Conservation (phyloP, 1,140 invertebrate species). For the Sarcophaga peregrina region DNA sequence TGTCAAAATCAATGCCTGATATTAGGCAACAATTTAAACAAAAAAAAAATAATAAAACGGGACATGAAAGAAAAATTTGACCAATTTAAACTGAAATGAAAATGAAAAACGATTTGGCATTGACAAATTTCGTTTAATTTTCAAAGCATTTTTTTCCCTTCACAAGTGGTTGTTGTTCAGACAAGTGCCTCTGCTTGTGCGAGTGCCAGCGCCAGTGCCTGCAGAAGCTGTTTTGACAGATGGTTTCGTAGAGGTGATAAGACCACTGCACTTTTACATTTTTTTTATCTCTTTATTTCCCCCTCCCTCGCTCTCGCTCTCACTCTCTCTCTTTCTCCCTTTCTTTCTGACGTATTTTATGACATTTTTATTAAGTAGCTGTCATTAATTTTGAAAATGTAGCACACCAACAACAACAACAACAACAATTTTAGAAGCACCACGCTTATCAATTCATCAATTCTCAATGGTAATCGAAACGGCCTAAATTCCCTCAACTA, state of each 20-base stretch:
- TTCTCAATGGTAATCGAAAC: not conserved
- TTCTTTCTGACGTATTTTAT: not conserved
- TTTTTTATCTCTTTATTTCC: no score
- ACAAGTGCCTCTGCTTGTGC: not conserved
- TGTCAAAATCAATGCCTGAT: no score
- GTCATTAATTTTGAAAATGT: slow-evolving; percentile 19
- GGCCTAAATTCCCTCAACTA: not conserved
- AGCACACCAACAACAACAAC: not conserved
- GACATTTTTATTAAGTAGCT: slow-evolving; percentile 10
- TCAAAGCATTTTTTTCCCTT: not conserved
- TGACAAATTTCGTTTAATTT: slow-evolving; percentile 25
- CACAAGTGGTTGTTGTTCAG: not conserved
- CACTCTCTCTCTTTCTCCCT: not conserved
- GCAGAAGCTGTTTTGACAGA: no score
- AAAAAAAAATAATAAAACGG: not conserved
- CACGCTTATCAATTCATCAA: slow-evolving; percentile 16
- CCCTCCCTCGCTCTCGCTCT: not conserved
- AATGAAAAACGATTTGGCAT: not conserved
- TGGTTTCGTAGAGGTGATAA: no score
- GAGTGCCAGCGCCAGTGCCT: no score
- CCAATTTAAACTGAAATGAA: not conserved
- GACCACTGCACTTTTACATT: no score
- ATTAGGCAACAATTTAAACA: not conserved
- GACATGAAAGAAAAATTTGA: not conserved
- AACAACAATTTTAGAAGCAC: not conserved